Evolutionary conservation across 1,140 invertebrate species (phyloP).

Genomic region (Brachionus rubens): DNA sequence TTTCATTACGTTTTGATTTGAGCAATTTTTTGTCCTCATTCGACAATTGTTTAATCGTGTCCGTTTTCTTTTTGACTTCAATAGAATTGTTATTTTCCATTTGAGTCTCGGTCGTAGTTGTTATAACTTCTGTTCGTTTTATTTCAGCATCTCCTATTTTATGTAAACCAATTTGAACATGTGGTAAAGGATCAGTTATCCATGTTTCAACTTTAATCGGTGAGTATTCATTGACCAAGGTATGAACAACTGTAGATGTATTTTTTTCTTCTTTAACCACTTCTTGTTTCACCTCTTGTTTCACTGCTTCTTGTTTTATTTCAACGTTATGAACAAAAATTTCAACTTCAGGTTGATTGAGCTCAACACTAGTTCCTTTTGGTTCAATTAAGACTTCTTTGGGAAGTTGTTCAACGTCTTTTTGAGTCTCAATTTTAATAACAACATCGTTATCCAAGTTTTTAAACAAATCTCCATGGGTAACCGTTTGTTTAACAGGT

Average conservation of each 20-base stretch:
- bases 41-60: not conserved
- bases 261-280: too few relatives aligned
- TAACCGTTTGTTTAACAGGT: too few relatives aligned
- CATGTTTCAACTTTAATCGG: not conserved
- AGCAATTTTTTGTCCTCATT: slow-evolving; percentile 25
- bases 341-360: slow-evolving; percentile 26
- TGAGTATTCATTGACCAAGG: not conserved
- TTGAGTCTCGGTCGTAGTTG: not conserved
- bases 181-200: not conserved
- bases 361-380: slow-evolving; percentile 13
- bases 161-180: slow-evolving; percentile 4
- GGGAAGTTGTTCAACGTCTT: not conserved
- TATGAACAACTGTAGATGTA: too few relatives aligned
- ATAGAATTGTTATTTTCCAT: not conserved
- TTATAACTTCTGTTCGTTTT: not conserved
- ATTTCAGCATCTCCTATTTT: not conserved
- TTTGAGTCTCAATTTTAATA: not conserved
- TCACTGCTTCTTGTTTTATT: not conserved
- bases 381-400: not conserved
- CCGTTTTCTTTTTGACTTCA: not conserved
- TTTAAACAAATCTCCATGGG: too few relatives aligned
- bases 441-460: too few relatives aligned
- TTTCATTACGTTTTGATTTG: slow-evolving; percentile 5
- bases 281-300: too few relatives aligned
- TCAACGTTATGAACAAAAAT: not conserved